Conservation (phyloP, 2,888 invertebrate genomes). For the Elmis aenea region DNA sequence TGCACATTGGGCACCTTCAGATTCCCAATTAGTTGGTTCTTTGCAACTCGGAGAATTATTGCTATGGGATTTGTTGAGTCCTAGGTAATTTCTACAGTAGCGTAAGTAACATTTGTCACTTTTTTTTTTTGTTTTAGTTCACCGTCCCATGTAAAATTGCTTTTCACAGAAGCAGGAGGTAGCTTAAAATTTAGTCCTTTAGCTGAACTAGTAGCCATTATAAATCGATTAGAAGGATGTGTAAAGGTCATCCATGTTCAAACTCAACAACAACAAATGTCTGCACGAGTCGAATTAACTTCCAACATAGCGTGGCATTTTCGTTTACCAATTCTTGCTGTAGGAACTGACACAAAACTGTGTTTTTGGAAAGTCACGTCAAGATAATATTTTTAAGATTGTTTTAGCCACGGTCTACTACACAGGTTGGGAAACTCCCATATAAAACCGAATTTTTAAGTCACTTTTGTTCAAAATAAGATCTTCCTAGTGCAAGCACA, state of each 20-base stretch:
- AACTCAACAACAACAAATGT: constrained; percentile 53
- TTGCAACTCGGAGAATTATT: constrained; percentile 62
- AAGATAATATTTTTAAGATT: constrained; percentile 33
- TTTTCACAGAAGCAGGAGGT: constrained; percentile 61
- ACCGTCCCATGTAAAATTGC: constrained; percentile 54
- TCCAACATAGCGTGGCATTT: constrained; percentile 62
- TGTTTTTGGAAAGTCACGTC: constrained; percentile 56
- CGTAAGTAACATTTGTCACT: constrained; percentile 2
- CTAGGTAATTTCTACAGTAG: constrained; percentile 49
- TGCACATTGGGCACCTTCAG: constrained; percentile 66
- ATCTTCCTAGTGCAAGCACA: no score
- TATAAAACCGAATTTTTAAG: no score
- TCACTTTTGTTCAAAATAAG: no score
- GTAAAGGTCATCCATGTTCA: constrained; percentile 60
- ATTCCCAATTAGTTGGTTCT: constrained; percentile 58
- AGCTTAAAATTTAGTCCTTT: constrained; percentile 57
- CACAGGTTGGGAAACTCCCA: no score
- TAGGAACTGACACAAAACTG: constrained; percentile 56
- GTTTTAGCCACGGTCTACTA: no score
- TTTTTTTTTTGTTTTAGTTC: constrained; percentile 46
- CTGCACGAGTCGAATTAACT: constrained; percentile 51
- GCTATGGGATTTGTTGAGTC: constrained; percentile 63
- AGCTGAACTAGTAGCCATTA: constrained; percentile 61
- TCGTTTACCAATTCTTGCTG: constrained; percentile 55
- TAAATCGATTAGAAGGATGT: constrained; percentile 61